Conservation (phyloP, 2,888 invertebrate species). For the Xestia ashworthii region DNA sequence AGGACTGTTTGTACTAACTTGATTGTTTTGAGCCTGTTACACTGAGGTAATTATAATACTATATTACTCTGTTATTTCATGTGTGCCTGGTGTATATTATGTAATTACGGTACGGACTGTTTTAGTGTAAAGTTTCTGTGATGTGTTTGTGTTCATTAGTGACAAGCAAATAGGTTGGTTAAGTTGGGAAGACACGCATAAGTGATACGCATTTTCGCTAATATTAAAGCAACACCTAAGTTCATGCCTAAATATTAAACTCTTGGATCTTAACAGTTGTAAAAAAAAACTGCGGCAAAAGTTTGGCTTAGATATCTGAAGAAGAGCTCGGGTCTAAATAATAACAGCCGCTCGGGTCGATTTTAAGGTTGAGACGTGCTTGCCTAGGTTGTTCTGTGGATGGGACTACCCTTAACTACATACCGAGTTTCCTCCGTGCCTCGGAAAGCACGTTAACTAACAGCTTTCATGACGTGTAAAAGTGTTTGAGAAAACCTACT, state of each 20-base stretch:
- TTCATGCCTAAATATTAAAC: neutral
- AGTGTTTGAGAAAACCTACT: too few species aligned
- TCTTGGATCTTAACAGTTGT: neutral
- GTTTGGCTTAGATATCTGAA: too few species aligned
- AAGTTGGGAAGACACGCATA: neutral
- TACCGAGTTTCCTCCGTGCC: too few species aligned
- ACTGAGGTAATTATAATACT: constrained; percentile 14
- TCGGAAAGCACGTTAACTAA: too few species aligned
- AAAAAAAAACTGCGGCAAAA: too few species aligned
- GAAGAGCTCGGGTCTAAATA: too few species aligned
- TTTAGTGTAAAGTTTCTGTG: constrained; percentile 17
- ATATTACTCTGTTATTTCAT: constrained; percentile 30
- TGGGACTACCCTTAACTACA: too few species aligned
- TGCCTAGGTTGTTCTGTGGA: too few species aligned
- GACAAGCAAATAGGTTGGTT: constrained; percentile 12
- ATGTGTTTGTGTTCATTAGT: constrained; percentile 33
- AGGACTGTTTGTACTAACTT: constrained; percentile 33
- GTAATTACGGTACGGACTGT: constrained; percentile 9
- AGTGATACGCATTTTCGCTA: neutral
- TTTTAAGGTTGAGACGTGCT: too few species aligned
- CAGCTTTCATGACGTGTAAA: too few species aligned
- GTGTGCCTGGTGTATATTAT: constrained; percentile 18
- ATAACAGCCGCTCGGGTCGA: too few species aligned
- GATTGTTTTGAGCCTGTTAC: constrained; percentile 33
- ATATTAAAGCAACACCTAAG: neutral